Percentiles rank a stretch among this genome's conserved stretches.
Evolutionary conservation across 2,797 vertebrate genomes (phyloP).

Genomic region (Eremophila alpestris): DNA sequence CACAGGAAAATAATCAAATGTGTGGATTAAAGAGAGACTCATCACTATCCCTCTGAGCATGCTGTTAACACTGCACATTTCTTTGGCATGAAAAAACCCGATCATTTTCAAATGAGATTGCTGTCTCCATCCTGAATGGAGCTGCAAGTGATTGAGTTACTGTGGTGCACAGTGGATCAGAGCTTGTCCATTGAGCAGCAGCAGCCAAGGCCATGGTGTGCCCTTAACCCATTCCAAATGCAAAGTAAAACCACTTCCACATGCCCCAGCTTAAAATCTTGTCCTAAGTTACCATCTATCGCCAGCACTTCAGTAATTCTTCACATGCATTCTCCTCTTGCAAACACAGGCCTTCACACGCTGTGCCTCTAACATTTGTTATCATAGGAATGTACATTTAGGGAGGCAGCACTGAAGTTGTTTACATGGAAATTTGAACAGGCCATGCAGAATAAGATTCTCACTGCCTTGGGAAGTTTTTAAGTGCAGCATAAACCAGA

Average conservation of each 20-base stretch:
- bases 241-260: not conserved
- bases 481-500: not conserved
- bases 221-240: not conserved
- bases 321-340: not conserved
- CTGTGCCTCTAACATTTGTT: not conserved
- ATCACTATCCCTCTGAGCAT: not conserved
- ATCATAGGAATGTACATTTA: not conserved
- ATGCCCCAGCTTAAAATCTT: not conserved
- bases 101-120: not conserved
- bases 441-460: not conserved
- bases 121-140: not conserved
- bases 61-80: not conserved
- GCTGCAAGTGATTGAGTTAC: not conserved
- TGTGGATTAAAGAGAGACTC: not conserved
- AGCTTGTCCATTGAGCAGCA: not conserved
- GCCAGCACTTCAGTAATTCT: not conserved
- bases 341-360: not conserved
- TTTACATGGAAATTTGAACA: constrained; percentile 14
- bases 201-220: not conserved
- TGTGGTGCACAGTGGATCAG: not conserved
- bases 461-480: constrained; percentile 5
- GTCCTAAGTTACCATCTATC: not conserved
- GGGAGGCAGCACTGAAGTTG: not conserved
- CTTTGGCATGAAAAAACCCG: not conserved
- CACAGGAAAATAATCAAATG: not conserved